A percentile compares a stretch with the other conserved stretches of the same genome.
Conservation (phyloP, 2,113 vertebrate genomes). For the Labeo catla region DNA sequence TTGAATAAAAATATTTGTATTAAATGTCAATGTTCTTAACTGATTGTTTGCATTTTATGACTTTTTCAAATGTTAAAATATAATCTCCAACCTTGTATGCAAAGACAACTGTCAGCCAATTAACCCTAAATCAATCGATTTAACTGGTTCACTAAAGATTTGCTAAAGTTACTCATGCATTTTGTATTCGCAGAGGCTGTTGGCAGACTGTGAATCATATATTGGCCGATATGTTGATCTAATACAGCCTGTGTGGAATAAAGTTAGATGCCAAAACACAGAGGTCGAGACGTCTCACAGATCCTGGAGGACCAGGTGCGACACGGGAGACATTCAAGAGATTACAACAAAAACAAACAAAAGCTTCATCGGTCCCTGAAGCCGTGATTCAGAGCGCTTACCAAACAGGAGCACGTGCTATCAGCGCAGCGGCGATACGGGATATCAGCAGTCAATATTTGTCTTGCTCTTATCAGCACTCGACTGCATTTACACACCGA, state of each 20-base stretch:
- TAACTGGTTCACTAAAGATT: too few species aligned
- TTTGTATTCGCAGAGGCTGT: background rate
- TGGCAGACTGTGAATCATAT: background rate
- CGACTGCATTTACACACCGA: background rate
- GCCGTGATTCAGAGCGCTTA: background rate
- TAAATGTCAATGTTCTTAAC: too few species aligned
- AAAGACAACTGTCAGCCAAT: too few species aligned
- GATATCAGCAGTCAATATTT: conserved; percentile 52
- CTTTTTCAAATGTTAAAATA: background rate
- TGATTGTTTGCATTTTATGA: background rate
- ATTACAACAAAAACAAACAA: background rate
- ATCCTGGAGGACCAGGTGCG: background rate
- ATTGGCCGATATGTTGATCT: background rate
- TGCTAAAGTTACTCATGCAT: background rate
- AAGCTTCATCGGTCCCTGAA: background rate
- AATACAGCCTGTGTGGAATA: background rate
- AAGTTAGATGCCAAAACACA: background rate
- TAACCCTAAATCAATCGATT: background rate
- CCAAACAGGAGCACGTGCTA: conserved; percentile 12
- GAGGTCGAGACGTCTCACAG: background rate
- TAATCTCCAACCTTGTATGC: too few species aligned
- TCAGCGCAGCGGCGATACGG: conserved; percentile 6
- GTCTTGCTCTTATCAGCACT: conserved; percentile 12
- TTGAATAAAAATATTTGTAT: too few species aligned
- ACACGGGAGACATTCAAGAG: background rate